Conservation (phyloP, 2,888 invertebrate genomes). For the Allacma fusca region DNA sequence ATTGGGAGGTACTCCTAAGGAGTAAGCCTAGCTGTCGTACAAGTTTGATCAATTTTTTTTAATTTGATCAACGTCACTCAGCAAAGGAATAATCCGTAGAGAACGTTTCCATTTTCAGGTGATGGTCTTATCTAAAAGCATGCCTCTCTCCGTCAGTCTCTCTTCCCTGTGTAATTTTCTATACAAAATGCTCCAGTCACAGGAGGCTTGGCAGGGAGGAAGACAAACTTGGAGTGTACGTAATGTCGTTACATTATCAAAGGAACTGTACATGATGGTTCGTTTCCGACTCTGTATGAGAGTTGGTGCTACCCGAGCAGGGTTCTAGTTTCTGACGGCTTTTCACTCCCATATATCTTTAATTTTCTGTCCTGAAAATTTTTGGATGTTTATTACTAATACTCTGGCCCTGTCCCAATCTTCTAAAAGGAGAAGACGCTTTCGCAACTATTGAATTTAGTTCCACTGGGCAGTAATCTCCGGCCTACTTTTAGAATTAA, state of each 20-base stretch:
- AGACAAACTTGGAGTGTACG: not conserved
- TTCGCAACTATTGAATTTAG: no score
- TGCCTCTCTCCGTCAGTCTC: not conserved
- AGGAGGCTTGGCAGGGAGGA: not conserved
- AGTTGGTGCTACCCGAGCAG: not conserved
- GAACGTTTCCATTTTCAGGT: not conserved
- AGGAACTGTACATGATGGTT: not conserved
- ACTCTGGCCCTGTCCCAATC: no score
- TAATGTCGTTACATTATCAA: not conserved
- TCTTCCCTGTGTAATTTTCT: not conserved
- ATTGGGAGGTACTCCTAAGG: not conserved
- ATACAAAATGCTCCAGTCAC: not conserved
- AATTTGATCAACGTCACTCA: constrained; percentile 34
- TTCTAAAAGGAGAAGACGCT: no score
- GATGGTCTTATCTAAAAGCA: not conserved
- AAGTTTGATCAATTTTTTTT: constrained; percentile 31
- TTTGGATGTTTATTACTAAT: no score
- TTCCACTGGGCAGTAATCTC: no score
- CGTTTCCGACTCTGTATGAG: not conserved
- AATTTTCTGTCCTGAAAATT: no score
- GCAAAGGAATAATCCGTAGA: not conserved
- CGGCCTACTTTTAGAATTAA: no score
- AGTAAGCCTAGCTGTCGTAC: constrained; percentile 5
- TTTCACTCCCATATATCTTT: no score
- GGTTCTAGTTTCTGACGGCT: not conserved